Percentiles rank a stretch among this genome's conserved stretches.
phyloP scores from a whole-genome alignment of 2,797 vertebrate genomes.

The Malurus splendens region DNA sequence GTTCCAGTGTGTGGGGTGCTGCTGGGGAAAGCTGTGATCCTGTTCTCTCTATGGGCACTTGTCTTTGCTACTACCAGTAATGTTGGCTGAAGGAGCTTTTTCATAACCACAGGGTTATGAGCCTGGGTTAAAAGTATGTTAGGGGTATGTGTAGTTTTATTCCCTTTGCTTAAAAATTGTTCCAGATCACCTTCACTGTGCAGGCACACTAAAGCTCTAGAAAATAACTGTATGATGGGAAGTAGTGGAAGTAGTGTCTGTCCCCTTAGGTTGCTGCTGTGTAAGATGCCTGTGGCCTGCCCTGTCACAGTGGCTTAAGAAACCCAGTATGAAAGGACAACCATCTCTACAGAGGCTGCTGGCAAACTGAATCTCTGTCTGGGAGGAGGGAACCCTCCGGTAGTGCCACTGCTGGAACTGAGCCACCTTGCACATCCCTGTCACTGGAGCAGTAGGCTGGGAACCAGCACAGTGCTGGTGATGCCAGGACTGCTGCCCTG shows the following conservation, averaged over 20 bases:
- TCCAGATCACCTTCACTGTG: background rate
- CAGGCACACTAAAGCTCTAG: background rate
- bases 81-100: background rate
- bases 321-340: background rate
- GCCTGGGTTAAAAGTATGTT: background rate
- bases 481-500: background rate
- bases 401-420: background rate
- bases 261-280: background rate
- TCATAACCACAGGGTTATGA: background rate
- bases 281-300: background rate
- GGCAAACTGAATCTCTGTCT: background rate
- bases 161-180: background rate
- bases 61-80: background rate
- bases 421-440: rapidly evolving
- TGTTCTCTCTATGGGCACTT: background rate
- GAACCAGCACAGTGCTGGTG: background rate
- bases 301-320: background rate
- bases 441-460: background rate
- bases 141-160: background rate
- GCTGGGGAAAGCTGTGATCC: background rate
- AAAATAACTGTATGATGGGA: background rate
- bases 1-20: background rate
- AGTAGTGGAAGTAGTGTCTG: background rate
- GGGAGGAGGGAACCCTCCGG: background rate
- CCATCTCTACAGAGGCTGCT: background rate